Conservation (phyloP, 2,797 vertebrate genomes). For the Emys orbicularis region DNA sequence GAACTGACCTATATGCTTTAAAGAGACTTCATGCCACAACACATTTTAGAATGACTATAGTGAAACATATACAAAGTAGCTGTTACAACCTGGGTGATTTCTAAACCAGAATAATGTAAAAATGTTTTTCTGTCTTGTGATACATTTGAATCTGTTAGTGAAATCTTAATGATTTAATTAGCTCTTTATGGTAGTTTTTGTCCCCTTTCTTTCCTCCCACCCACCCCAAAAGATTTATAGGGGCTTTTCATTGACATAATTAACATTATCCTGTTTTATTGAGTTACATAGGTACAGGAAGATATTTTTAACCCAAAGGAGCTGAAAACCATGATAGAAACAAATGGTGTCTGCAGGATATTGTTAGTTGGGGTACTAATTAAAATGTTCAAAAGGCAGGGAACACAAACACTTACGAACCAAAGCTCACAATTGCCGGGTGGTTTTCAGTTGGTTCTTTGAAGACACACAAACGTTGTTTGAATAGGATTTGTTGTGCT, state of each 20-base stretch:
- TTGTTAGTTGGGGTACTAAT: constrained; percentile 69
- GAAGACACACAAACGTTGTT: constrained; percentile 75
- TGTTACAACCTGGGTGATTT: background rate
- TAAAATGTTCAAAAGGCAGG: constrained; percentile 78
- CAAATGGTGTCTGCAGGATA: constrained; percentile 75
- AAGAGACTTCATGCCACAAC: background rate
- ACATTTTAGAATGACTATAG: background rate
- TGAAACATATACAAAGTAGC: background rate
- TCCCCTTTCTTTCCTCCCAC: constrained; percentile 55
- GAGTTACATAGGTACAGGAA: constrained; percentile 69
- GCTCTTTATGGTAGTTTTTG: constrained; percentile 32
- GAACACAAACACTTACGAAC: constrained; percentile 74
- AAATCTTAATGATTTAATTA: constrained; percentile 61
- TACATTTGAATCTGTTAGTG: constrained; percentile 45
- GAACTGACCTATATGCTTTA: background rate
- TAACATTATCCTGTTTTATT: constrained; percentile 73
- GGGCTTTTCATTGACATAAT: constrained; percentile 70
- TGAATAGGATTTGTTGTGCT: constrained; percentile 78
- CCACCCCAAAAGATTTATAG: constrained; percentile 64
- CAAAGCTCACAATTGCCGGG: constrained; percentile 67
- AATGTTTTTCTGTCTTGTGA: constrained; percentile 24
- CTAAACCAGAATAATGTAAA: constrained; percentile 7
- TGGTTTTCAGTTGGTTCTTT: constrained; percentile 73
- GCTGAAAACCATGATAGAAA: constrained; percentile 70
- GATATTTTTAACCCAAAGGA: constrained; percentile 70